Conservation (phyloP, 2,113 vertebrate species). For the Pterocles gutturalis region DNA sequence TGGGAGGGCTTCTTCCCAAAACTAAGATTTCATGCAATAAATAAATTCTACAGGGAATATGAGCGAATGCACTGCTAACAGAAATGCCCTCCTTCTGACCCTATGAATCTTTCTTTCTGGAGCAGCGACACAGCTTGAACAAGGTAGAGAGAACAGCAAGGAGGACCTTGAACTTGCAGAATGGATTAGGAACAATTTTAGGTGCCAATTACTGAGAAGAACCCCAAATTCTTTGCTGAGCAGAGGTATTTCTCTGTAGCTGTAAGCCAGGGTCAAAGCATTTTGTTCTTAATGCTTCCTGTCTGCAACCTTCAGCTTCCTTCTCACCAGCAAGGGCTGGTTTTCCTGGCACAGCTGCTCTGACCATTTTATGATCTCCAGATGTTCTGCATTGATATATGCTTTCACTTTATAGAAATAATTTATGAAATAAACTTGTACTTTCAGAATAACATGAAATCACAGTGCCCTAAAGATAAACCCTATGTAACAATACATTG, state of each 20-base stretch:
- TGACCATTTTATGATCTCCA: not conserved
- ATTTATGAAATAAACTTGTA: not conserved
- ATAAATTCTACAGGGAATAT: accelerated
- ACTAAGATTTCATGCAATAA: not conserved
- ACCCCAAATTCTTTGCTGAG: not conserved
- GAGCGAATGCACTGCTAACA: not conserved
- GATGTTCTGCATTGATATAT: not conserved
- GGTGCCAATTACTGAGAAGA: not conserved
- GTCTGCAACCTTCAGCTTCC: not conserved
- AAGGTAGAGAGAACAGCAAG: not conserved
- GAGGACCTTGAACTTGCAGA: not conserved
- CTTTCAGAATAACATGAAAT: not conserved
- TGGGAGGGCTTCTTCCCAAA: not conserved
- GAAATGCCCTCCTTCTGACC: not conserved
- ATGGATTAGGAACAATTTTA: not conserved
- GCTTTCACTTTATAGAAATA: not conserved
- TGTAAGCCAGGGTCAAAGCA: not conserved
- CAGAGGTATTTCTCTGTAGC: not conserved
- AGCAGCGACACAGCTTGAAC: not conserved
- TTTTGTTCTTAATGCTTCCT: not conserved
- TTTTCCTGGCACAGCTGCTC: not conserved
- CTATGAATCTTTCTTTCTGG: not conserved
- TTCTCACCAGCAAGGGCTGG: not conserved
- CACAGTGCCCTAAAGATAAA: not conserved
- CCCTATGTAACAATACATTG: not conserved